Evolutionary conservation across 2,113 vertebrate genomes (phyloP).

Genomic region (Lamprotornis superbus): DNA sequence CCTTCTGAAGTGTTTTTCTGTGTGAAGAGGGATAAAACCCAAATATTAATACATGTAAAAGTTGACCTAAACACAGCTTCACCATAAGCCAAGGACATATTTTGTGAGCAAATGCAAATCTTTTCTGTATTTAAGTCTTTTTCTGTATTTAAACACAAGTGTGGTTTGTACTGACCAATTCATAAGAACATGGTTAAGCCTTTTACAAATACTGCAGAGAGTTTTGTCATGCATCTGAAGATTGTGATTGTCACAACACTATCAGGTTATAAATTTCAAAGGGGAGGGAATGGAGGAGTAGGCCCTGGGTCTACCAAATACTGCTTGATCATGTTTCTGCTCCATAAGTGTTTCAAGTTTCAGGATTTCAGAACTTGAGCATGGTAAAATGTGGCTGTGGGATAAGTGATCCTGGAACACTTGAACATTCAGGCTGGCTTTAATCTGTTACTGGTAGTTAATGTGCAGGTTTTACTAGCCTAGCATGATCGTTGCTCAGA

Average conservation of each 20-base stretch:
- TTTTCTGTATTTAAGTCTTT: background rate
- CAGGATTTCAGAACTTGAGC: background rate
- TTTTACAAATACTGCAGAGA: background rate
- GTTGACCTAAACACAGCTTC: background rate
- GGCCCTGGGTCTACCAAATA: background rate
- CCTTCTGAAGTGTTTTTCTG: background rate
- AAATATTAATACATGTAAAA: background rate
- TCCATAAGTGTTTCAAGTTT: background rate
- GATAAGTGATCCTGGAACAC: background rate
- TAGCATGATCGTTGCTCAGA: background rate
- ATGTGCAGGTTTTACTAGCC: background rate
- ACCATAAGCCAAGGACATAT: background rate
- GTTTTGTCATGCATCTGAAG: background rate
- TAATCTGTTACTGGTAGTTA: background rate
- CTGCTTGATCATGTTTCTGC: background rate
- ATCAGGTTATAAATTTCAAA: background rate
- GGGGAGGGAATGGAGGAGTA: background rate
- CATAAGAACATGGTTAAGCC: background rate
- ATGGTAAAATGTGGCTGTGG: background rate
- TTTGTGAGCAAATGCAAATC: background rate
- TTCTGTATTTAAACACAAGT: background rate
- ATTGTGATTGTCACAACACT: background rate
- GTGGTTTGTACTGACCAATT: background rate
- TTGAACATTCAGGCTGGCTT: background rate
- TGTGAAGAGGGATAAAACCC: background rate